Percentiles rank a stretch among this genome's conserved stretches.
phyloP scores from a whole-genome alignment of 1,140 invertebrate species.

The Tachypleus tridentatus region DNA sequence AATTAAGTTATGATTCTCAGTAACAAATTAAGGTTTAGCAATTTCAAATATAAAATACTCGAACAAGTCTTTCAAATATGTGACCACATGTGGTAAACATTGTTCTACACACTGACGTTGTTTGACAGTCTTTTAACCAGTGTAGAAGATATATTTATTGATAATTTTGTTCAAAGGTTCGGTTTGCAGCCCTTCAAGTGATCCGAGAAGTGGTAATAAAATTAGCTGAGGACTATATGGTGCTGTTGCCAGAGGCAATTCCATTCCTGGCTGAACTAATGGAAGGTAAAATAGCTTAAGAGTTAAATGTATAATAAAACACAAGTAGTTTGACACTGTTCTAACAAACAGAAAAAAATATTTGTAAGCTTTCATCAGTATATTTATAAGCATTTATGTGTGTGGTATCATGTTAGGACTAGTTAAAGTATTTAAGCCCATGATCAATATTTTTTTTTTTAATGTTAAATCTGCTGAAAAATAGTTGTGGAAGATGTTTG shows the following conservation, averaged over 20 bases:
- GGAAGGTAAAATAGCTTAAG: slow-evolving; percentile 30
- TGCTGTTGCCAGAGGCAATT: slow-evolving; percentile 37
- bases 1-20: too few relatives aligned
- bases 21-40: too few relatives aligned
- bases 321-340: not conserved
- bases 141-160: too few relatives aligned
- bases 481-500: too few relatives aligned
- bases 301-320: slow-evolving; percentile 2
- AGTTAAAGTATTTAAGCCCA: not conserved
- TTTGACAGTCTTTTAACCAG: too few relatives aligned
- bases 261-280: slow-evolving; percentile 41
- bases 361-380: not conserved
- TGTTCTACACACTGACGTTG: too few relatives aligned
- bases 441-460: not conserved
- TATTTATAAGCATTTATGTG: not conserved
- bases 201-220: slow-evolving; percentile 33
- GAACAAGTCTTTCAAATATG: too few relatives aligned
- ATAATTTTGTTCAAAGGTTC: slow-evolving; percentile 25
- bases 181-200: slow-evolving; percentile 32
- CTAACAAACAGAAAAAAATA: not conserved
- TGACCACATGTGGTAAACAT: too few relatives aligned
- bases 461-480: not conserved
- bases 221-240: slow-evolving; percentile 36
- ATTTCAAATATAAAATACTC: too few relatives aligned
- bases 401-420: too few relatives aligned